Base-by-base conservation (phyloP, 1,140 invertebrate genomes). In the Parasteatoda tepidariorum region DNA sequence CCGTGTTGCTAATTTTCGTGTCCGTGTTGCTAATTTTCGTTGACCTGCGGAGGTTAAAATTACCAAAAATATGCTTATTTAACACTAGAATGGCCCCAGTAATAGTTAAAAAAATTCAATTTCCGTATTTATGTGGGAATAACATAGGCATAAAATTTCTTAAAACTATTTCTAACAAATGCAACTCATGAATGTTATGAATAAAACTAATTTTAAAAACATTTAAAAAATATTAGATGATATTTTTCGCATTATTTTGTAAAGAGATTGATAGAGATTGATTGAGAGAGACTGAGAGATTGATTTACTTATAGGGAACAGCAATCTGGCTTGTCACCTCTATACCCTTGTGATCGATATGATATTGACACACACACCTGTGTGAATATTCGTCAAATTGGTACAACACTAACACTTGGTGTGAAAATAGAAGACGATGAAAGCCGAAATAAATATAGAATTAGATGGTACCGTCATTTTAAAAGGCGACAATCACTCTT, bases 381-480 rank as follows among this genome's bases (percentile, higher is more conserved):
- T 48, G n/a, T 24, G 3, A 74, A 74, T 31, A 26, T 61, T 7
- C 24, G 71, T 2, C 71, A 74, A 28, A n/a, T 74, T 0, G 71
- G 71, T n/a, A 74, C 71, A 11, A 74, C 71, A 6, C 7, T 74
- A 9, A 74, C 71, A 6, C 15, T 74, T 11, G 57, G 57, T 1
- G 57, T 74, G 2, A 26, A 15, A 62, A 4, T 34, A 0, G 54
- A 15, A n/a, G 61, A 13, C 11, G 15, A 24, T 26, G 71, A 74
- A 3, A 33, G n/a, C 2, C 54, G 11, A 2, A 33, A 9, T 31
- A 9, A 26, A 11, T 24, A 26, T 13, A 54, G 34, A 6, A 61
- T 74, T 7, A 54, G 55, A 22, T 74, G 71, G 71, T 74, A 28
- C 22, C 55, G 71, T 6, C 61, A 15, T 13, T 74, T 59, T 31